These are phyloP conservation scores for Dryocosmus kuriphilus DNA, from an alignment of 2,888 invertebrate species.

Conservation along the genomic window DNA sequence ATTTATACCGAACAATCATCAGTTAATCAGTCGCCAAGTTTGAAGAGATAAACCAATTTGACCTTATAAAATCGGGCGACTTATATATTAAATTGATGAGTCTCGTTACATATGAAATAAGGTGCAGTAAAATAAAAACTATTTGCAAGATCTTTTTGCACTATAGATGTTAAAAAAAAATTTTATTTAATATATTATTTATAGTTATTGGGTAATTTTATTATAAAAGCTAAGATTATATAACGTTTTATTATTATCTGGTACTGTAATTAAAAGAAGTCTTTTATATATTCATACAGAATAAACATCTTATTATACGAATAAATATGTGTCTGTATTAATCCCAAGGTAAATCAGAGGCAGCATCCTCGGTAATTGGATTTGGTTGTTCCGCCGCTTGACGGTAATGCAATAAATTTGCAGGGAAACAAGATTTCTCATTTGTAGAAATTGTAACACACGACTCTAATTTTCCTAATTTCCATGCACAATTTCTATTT, in stretches of 20 bases:
- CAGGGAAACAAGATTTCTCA: constrained; percentile 18
- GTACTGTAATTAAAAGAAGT: background rate
- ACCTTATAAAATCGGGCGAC: background rate
- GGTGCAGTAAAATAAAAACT: no score
- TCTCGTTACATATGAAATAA: no score
- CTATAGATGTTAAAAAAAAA: no score
- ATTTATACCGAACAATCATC: background rate
- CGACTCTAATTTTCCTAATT: background rate
- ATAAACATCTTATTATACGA: no score
- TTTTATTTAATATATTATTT: no score
- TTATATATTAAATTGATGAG: background rate
- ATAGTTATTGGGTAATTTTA: no score
- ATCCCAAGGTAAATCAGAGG: constrained; percentile 4
- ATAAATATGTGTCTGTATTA: background rate
- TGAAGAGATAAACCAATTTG: background rate
- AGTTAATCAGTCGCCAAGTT: background rate
- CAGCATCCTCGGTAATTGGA: constrained; percentile 4
- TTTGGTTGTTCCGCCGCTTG: constrained; percentile 8
- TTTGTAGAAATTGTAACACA: constrained; percentile 26
- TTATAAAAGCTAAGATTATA: no score
- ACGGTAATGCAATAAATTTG: constrained; percentile 28
- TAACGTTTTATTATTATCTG: no score
- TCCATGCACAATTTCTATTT: constrained; percentile 1
- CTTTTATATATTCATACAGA: no score
- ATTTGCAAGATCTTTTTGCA: no score